A percentile compares a stretch with the other conserved stretches of the same genome.
Conservation (phyloP, 2,113 vertebrate genomes). For the Phylloscopus trochiloides region DNA sequence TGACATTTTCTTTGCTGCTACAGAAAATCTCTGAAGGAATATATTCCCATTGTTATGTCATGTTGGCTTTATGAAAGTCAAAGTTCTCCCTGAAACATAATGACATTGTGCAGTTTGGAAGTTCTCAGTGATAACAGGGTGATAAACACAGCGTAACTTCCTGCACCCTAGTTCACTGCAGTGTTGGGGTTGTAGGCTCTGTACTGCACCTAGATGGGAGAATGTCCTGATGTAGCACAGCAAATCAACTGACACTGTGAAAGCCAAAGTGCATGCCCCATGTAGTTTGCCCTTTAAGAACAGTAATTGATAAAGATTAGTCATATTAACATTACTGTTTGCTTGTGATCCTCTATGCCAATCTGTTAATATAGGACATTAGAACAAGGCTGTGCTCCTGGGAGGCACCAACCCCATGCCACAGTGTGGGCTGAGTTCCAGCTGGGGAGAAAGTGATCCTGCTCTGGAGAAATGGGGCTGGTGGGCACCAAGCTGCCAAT, state of each 20-base stretch:
- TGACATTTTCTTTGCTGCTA: neutral
- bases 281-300: neutral
- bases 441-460: neutral
- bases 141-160: conserved; percentile 13
- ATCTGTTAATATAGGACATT: neutral
- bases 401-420: neutral
- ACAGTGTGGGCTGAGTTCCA: neutral
- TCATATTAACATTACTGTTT: neutral
- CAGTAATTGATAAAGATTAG: neutral
- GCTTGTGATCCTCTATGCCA: neutral
- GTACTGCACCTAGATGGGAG: neutral
- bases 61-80: conserved; percentile 24
- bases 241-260: neutral
- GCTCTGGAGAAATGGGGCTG: neutral
- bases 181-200: neutral
- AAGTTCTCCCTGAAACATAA: conserved; percentile 29
- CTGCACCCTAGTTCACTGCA: neutral
- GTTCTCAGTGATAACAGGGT: neutral
- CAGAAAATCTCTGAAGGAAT: neutral
- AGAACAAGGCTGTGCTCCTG: neutral
- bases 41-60: neutral
- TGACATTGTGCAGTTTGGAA: neutral
- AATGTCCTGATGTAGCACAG: neutral
- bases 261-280: neutral
- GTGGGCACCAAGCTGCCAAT: neutral